A percentile compares a stretch with the other conserved stretches of the same genome.
These are phyloP conservation scores for Channallabes apus DNA, from an alignment of 2,797 vertebrate species.

Conservation along the genomic window DNA sequence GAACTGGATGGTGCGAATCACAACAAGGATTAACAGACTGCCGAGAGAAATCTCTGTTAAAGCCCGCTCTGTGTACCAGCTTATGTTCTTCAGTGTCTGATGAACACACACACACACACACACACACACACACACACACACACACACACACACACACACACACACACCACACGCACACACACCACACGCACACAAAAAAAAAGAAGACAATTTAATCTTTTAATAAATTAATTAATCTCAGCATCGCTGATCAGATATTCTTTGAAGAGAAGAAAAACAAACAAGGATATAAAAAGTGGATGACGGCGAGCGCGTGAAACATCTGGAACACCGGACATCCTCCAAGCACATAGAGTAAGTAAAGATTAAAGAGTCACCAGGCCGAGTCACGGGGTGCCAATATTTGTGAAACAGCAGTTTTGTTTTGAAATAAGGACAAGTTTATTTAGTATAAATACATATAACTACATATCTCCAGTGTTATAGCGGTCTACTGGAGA, in stretches of 20 bases:
- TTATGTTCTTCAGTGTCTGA: slow-evolving; percentile 91
- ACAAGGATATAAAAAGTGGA: neutral
- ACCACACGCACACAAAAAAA: no score
- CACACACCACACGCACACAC: no score
- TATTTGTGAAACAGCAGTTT: neutral
- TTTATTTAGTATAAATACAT: neutral
- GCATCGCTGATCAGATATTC: neutral
- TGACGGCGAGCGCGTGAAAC: no score
- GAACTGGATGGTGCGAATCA: slow-evolving; percentile 98
- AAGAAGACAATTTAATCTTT: no score
- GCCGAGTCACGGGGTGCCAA: neutral
- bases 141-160: neutral
- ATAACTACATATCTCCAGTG: no score
- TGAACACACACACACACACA: slow-evolving; percentile 6
- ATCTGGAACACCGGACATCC: no score
- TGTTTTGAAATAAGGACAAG: neutral
- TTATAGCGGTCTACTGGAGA: no score
- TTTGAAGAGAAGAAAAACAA: neutral
- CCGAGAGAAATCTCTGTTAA: slow-evolving; percentile 97
- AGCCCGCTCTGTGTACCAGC: slow-evolving; percentile 95
- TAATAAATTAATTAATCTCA: neutral
- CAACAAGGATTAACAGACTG: slow-evolving; percentile 93
- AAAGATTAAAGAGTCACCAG: neutral
- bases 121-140: neutral
- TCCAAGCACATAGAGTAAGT: no score